Percentiles rank a stretch among this genome's conserved stretches.
Evolutionary conservation across 1,140 invertebrate genomes (phyloP).

Genomic region (Aphaenogaster floridana): DNA sequence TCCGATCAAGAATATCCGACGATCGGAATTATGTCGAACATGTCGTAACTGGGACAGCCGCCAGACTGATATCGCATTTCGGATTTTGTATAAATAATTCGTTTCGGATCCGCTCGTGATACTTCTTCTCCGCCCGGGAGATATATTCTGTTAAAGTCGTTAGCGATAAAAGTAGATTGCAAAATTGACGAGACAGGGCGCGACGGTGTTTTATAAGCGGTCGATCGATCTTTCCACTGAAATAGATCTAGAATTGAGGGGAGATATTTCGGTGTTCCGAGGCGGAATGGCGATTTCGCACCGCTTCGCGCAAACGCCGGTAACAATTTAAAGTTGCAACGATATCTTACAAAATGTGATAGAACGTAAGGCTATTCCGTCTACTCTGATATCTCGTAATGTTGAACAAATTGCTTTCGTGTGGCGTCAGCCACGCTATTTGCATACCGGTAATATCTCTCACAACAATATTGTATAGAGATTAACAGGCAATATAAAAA

Average conservation of each 20-base stretch:
- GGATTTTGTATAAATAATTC: conserved; percentile 61
- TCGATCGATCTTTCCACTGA: conserved; percentile 36
- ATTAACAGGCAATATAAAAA: conserved; percentile 36
- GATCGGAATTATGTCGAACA: conserved; percentile 46
- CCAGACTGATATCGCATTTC: conserved; percentile 48
- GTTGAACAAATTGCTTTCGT: conserved; percentile 11
- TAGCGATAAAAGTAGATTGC: conserved; percentile 31
- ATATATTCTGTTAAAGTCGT: conserved; percentile 34
- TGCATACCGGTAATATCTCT: conserved; percentile 3
- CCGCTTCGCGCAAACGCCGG: background rate
- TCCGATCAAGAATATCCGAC: conserved; percentile 49
- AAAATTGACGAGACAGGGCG: conserved; percentile 28
- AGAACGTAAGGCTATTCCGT: background rate
- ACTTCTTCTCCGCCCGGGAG: background rate
- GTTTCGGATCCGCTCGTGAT: conserved; percentile 21
- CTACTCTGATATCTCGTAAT: background rate
- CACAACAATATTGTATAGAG: conserved; percentile 2
- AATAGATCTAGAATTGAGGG: conserved; percentile 33
- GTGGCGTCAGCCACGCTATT: conserved; percentile 1
- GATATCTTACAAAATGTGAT: conserved; percentile 7
- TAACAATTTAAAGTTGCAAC: conserved; percentile 1
- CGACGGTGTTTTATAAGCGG: conserved; percentile 27
- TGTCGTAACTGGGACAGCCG: conserved; percentile 43
- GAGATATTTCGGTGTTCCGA: conserved; percentile 23
- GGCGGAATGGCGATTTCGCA: background rate